These are phyloP conservation scores for Eidolon helvum DNA, from an alignment of 2,113 vertebrate genomes.

Conservation along the genomic window DNA sequence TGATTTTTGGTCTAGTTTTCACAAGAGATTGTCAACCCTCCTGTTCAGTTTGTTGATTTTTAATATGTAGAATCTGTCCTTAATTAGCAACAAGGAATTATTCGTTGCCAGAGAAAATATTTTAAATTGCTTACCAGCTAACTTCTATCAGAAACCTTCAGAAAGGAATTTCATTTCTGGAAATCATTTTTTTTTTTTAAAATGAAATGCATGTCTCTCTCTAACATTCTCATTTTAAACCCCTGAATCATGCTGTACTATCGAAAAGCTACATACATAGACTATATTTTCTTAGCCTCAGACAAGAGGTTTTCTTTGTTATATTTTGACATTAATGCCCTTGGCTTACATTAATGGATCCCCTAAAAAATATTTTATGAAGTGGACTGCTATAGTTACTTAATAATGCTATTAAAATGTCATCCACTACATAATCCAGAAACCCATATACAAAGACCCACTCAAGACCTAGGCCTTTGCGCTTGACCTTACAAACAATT, in stretches of 20 bases:
- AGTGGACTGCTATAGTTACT: not conserved
- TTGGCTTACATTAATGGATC: constrained; percentile 25
- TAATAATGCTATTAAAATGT: constrained; percentile 47
- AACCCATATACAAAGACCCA: not conserved
- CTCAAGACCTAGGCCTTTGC: not conserved
- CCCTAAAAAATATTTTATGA: constrained; percentile 25
- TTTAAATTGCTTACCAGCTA: not conserved
- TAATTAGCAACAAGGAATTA: constrained; percentile 3
- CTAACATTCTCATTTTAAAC: not conserved
- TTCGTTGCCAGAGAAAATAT: constrained; percentile 35
- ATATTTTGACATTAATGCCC: not conserved
- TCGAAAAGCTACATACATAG: not conserved
- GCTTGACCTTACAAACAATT: not conserved
- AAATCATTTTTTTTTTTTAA: constrained; percentile 11
- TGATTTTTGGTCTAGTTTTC: constrained; percentile 32
- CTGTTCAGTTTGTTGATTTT: constrained; percentile 8
- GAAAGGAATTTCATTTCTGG: constrained; percentile 46
- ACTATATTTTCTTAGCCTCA: constrained; percentile 3
- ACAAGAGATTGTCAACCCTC: not conserved
- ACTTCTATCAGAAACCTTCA: constrained; percentile 31
- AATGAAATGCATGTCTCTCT: not conserved
- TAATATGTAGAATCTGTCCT: not conserved
- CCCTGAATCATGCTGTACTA: not conserved
- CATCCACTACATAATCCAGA: not conserved
- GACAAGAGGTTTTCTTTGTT: constrained; percentile 27